phyloP scores from a whole-genome alignment of 2,113 vertebrate species.

The Crotalus viridis region DNA sequence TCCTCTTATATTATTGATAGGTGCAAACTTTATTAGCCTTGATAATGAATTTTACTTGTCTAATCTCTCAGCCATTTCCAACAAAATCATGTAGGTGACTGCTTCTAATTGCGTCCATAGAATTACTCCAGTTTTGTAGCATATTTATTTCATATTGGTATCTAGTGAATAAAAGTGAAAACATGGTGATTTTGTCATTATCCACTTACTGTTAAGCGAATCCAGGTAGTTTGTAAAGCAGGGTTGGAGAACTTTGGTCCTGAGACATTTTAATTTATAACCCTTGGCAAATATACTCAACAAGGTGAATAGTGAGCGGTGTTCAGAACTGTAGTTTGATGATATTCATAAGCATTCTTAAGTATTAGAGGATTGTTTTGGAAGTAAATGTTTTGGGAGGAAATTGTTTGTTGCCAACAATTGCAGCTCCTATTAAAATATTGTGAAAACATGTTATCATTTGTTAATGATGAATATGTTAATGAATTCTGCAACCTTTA shows the following conservation, averaged over 20 bases:
- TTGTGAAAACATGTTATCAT: background rate
- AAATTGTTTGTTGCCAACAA: background rate
- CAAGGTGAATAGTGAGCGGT: background rate
- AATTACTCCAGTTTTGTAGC: background rate
- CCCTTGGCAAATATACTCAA: background rate
- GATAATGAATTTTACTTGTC: constrained; percentile 7
- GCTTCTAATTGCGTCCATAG: background rate
- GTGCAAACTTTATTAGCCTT: background rate
- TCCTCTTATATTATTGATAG: background rate
- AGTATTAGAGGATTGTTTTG: background rate
- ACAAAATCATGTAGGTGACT: background rate
- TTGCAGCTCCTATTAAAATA: background rate
- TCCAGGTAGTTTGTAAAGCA: background rate
- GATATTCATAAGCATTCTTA: background rate
- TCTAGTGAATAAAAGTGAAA: background rate
- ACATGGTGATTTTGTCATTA: background rate
- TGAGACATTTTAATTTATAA: background rate
- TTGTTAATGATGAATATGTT: background rate
- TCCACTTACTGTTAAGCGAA: background rate
- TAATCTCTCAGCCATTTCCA: background rate
- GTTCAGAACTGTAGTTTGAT: background rate
- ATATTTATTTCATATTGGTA: background rate
- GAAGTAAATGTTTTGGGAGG: background rate
- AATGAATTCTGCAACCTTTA: background rate
- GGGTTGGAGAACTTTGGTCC: background rate